phyloP scores from a whole-genome alignment of 1,140 invertebrate genomes.

The Littorina saxatilis region DNA sequence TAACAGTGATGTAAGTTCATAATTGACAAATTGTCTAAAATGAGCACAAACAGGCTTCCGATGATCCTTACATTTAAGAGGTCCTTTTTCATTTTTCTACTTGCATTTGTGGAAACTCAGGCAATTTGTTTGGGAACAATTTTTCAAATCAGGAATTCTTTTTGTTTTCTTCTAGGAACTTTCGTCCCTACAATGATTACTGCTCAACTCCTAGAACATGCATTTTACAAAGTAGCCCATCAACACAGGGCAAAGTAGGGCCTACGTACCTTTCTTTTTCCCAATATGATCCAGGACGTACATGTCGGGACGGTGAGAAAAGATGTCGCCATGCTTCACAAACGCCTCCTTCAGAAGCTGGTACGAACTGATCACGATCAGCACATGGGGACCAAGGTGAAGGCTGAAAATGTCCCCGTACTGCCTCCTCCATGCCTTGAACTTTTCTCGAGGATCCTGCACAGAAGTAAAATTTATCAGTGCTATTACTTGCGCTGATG shows the following conservation, averaged over 20 bases:
- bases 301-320: constrained; percentile 44
- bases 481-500: too few species aligned
- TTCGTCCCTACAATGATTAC: too few species aligned
- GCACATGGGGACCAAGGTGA: constrained; percentile 40
- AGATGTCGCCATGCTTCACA: constrained; percentile 50
- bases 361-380: constrained; percentile 51
- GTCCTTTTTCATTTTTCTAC: too few species aligned
- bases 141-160: background rate
- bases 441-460: constrained; percentile 39
- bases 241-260: too few species aligned
- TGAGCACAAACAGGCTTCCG: too few species aligned
- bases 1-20: too few species aligned
- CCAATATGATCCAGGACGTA: background rate
- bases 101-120: background rate
- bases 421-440: constrained; percentile 35
- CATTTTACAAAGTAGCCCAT: too few species aligned
- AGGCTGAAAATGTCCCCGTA: constrained; percentile 52
- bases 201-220: too few species aligned
- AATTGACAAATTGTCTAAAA: too few species aligned
- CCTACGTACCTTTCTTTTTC: background rate
- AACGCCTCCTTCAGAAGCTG: constrained; percentile 49
- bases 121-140: background rate
- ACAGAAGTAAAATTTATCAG: background rate
- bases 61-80: too few species aligned
- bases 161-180: background rate